Percentiles rank a stretch among this genome's conserved stretches.
Conservation (phyloP, 2,113 vertebrate species). For the Forbesichthys agassizii region DNA sequence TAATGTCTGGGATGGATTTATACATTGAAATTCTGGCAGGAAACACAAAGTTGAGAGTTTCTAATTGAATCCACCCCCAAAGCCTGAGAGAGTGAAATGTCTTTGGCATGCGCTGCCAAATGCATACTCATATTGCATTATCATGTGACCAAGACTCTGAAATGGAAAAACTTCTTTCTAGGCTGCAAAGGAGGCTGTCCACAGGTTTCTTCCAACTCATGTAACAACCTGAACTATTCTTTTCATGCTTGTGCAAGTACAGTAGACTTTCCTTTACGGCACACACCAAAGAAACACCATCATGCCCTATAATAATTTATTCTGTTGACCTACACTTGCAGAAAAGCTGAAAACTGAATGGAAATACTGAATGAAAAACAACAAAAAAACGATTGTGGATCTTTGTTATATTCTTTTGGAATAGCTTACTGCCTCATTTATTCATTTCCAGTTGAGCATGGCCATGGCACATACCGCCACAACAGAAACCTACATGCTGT, state of each 20-base stretch:
- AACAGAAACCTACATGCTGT: conserved; percentile 50
- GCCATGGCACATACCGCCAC: conserved; percentile 39
- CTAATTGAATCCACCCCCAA: conserved; percentile 64
- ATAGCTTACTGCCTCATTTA: conserved; percentile 14
- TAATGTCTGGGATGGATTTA: conserved; percentile 66
- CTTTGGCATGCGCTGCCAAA: conserved; percentile 49
- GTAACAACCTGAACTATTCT: conserved; percentile 4
- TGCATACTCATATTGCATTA: conserved; percentile 49
- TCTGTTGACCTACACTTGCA: neutral
- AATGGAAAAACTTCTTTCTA: conserved; percentile 15
- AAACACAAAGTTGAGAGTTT: conserved; percentile 65
- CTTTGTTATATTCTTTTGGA: neutral
- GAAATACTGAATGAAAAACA: neutral
- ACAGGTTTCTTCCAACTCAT: neutral
- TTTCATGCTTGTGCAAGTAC: conserved; percentile 6
- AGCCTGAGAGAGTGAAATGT: conserved; percentile 56
- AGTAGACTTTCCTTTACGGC: neutral
- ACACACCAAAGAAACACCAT: neutral
- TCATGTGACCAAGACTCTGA: conserved; percentile 38
- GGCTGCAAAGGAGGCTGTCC: neutral
- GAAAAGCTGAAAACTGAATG: neutral
- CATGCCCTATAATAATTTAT: neutral
- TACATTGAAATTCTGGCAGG: conserved; percentile 54
- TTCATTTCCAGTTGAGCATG: conserved; percentile 23
- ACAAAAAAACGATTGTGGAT: neutral